Evolutionary conservation across 2,113 vertebrate species (phyloP), one percentile per base, ranked within the genome.

Genomic region (Rhinoderma darwinii): DNA sequence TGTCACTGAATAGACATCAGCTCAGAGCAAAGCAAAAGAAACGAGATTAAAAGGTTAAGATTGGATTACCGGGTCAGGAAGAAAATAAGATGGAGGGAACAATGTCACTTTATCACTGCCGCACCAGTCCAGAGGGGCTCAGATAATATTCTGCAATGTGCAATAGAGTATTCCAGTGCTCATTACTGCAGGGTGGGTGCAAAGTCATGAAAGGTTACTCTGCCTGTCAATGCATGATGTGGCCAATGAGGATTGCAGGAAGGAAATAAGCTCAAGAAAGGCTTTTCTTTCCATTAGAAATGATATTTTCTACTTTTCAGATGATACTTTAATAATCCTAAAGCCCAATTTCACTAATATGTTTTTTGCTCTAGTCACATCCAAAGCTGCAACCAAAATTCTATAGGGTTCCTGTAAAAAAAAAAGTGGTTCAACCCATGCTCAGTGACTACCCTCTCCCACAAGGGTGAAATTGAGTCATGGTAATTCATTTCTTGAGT

Each of bases 41-140:
- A 39, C 25, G 35, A 56, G 84, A 86, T 86, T 80, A 72, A 86
- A 73, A 86, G 76, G 84, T 86, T 86, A 86, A 73, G 77, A 81
- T 81, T 27, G 77, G 84, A 86, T 86, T 81, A 80, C 47, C 3
- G 77, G 76, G 76, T 80, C 76, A 50, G 10, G 6, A 39, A 9
- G 32, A 30, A 68, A 32, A 56, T 5, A 15, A 66, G 73, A 85
- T 44, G 0, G 12, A 18, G 75, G 47, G 43, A 72, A 80, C 17
- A 72, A 70, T 72, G 54, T 72, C 20, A 32, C 66, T 32, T 51
- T 54, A 79, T 66, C 68, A 72, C 1, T 7, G 84, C 75, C 1
- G 30, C 18, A 22, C 27, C 76, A n/a, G 76, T 50, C 0, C 27
- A 47, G 41, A 27, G n/a, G 25, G 41, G 18, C 73, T 10, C 22